A percentile compares a stretch with the other conserved stretches of the same genome.
These are phyloP conservation scores for Sabellastarte sp. DNA, from an alignment of 2,888 invertebrate genomes.

Conservation along the genomic window DNA sequence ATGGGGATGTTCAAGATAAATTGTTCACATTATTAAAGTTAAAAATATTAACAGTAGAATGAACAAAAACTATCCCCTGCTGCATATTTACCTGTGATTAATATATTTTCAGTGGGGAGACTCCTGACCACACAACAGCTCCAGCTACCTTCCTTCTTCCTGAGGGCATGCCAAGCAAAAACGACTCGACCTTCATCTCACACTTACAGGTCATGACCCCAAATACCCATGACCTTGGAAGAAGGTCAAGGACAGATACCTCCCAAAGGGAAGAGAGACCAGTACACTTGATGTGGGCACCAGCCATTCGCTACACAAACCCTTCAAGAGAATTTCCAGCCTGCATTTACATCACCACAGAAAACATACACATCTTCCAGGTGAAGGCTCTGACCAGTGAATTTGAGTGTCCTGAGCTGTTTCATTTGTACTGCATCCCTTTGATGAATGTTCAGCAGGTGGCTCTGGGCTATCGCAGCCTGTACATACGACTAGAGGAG, in stretches of 20 bases:
- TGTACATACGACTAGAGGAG: conserved; percentile 50
- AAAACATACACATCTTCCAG: conserved; percentile 28
- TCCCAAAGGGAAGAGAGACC: conserved; percentile 29
- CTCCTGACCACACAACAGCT: too few species aligned
- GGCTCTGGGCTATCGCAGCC: conserved; percentile 44
- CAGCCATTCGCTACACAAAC: conserved; percentile 34
- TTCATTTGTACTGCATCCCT: conserved; percentile 47
- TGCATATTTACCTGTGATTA: too few species aligned
- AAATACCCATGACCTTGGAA: conserved; percentile 6
- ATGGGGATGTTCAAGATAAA: too few species aligned
- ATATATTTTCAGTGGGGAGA: too few species aligned
- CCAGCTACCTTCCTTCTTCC: conserved; percentile 23
- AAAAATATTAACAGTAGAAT: too few species aligned
- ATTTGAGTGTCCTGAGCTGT: conserved; percentile 41
- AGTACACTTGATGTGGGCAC: conserved; percentile 48
- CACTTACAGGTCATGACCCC: conserved; percentile 22
- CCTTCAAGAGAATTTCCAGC: conserved; percentile 35
- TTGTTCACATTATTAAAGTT: too few species aligned
- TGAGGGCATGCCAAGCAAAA: conserved; percentile 27
- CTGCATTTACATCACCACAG: conserved; percentile 35
- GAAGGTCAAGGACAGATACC: not conserved
- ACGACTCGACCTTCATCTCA: conserved; percentile 18
- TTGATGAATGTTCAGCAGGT: conserved; percentile 49
- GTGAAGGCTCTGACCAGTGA: conserved; percentile 28
- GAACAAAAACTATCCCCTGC: too few species aligned